Base-by-base conservation (phyloP, 2,113 vertebrate genomes). In the Ptyas mucosa region DNA sequence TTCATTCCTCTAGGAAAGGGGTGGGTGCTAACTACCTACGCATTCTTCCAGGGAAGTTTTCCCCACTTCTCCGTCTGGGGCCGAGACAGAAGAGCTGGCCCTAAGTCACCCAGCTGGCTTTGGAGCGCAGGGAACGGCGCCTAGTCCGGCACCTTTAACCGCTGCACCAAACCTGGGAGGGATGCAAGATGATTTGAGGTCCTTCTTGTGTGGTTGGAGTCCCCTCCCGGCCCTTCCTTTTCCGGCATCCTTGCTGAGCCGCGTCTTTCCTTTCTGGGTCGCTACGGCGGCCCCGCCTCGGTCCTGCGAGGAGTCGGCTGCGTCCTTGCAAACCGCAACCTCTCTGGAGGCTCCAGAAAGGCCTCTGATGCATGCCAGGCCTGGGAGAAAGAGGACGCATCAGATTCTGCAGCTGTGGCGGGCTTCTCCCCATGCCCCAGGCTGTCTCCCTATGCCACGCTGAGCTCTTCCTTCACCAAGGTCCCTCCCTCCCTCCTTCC, bases 221-320 rank as follows among this genome's bases (percentile, higher is more conserved):
- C 87, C 3, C 3, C 15, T 88, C 15, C 88, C 6, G 5, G 88
- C 34, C 53, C 34, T 89, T 89, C 53, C 88, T 55, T 57, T 39
- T 34, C 34, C 20, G 1, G 46, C 49, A n/a, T 24, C 10, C 85
- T 53, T 4, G 0, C 0, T 0, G 53, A 94, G 92, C 94, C 92
- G 95, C 94, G 94, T 54, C 64, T 9, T 81, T 54, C 64, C 43
- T 9, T 49, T 34, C 94, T 93, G 95, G 95, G 49, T 93, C 93
- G 95, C 95, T 92, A 96, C 96, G 93, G 89, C 90, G 91, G 96
- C 96, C 1, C 94, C 90, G 89, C 93, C 96, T 95, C 93, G 2
- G 61, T 10, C 1, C 2, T 1, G 94, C 95, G 92, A 95, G 92
- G 89, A 94, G 93, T 81, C 87, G 94, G 94, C n/a, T 5, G 88